Evolutionary conservation across 2,797 vertebrate species (phyloP).

Genomic region (Hafferia zeledoni): DNA sequence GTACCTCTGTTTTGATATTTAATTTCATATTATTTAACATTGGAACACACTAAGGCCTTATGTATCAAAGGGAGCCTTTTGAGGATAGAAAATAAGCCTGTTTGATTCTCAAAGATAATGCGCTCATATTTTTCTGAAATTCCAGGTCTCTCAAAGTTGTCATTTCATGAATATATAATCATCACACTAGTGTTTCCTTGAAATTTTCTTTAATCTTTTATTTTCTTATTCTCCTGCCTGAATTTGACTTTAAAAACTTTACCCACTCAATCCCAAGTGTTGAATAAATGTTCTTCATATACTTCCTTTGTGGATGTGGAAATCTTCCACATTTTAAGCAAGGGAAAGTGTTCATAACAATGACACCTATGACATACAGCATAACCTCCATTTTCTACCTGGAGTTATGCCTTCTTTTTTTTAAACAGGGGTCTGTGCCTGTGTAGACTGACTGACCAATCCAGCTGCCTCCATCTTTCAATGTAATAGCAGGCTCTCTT

Average conservation of each 20-base stretch:
- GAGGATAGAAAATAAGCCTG: neutral
- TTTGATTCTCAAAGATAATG: neutral
- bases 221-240: neutral
- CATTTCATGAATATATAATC: neutral
- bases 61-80: neutral
- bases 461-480: neutral
- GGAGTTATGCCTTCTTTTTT: neutral
- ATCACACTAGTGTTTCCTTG: neutral
- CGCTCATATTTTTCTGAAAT: neutral
- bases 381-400: neutral
- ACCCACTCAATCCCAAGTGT: neutral
- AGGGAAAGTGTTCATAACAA: neutral
- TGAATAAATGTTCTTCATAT: neutral
- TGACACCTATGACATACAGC: too few species aligned
- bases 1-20: neutral
- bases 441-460: neutral
- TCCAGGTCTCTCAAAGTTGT: neutral
- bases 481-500: neutral
- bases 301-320: neutral
- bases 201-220: neutral
- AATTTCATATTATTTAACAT: neutral
- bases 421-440: neutral
- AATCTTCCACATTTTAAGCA: neutral
- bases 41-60: neutral
- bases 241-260: neutral